phyloP scores from a whole-genome alignment of 2,797 vertebrate genomes.

The Helostoma temminkii region DNA sequence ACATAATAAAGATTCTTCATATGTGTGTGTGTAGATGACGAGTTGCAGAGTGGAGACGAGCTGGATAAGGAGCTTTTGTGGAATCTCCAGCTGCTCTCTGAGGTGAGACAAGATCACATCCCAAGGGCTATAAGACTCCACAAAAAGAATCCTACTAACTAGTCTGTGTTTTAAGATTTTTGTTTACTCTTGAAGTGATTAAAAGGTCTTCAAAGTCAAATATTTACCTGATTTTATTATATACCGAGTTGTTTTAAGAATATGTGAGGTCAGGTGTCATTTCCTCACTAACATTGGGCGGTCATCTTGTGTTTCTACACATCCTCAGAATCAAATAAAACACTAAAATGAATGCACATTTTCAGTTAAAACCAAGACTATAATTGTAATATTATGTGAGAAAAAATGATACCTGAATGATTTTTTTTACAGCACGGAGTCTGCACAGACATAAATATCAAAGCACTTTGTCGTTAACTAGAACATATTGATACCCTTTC shows the following conservation, averaged over 20 bases:
- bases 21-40: slow-evolving; percentile 86
- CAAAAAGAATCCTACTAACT: slow-evolving; percentile 15
- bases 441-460: slow-evolving; percentile 65
- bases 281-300: background rate
- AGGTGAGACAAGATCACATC: slow-evolving; percentile 83
- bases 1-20: slow-evolving; percentile 28
- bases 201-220: background rate
- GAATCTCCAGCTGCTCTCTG: slow-evolving; percentile 97
- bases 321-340: background rate
- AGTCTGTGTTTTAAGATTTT: background rate
- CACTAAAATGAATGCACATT: background rate
- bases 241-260: background rate
- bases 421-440: slow-evolving; percentile 49
- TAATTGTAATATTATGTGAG: slow-evolving; percentile 7
- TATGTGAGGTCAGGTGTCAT: background rate
- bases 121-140: slow-evolving; percentile 12
- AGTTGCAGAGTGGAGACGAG: slow-evolving; percentile 92
- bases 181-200: slow-evolving; percentile 11
- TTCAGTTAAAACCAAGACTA: slow-evolving; percentile 2
- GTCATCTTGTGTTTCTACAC: background rate
- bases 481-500: slow-evolving; percentile 77
- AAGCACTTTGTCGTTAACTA: slow-evolving; percentile 68
- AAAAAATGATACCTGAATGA: slow-evolving; percentile 25
- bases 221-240: slow-evolving; percentile 2
- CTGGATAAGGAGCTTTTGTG: slow-evolving; percentile 96